Conservation (phyloP, 2,113 vertebrate genomes). For the Asarcornis scutulata region DNA sequence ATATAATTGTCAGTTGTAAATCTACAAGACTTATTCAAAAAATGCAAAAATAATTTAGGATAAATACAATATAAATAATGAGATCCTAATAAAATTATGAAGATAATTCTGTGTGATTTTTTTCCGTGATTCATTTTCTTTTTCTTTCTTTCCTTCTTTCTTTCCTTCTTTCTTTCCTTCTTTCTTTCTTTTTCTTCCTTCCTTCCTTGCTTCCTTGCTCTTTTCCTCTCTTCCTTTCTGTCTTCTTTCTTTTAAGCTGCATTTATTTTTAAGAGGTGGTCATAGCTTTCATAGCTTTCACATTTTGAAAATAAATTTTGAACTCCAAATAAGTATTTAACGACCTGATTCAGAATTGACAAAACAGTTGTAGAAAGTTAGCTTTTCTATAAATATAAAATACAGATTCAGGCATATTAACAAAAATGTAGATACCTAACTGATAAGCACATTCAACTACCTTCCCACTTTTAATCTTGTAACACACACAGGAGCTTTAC, state of each 20-base stretch:
- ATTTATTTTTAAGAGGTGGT: neutral
- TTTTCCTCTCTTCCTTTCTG: neutral
- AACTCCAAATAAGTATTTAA: neutral
- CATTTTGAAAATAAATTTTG: neutral
- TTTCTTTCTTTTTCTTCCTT: too few relatives aligned
- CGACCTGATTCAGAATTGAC: neutral
- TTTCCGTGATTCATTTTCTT: neutral
- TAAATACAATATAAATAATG: neutral
- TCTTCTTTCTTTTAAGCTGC: neutral
- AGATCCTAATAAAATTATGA: neutral
- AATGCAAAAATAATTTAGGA: neutral
- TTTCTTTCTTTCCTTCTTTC: neutral
- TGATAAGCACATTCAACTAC: neutral
- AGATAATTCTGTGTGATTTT: neutral
- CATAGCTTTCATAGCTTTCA: neutral
- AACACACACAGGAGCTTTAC: neutral
- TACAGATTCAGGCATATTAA: neutral
- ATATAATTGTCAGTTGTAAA: neutral
- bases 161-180: too few relatives aligned
- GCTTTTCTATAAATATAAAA: neutral
- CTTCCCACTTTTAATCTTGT: neutral
- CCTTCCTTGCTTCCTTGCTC: too few relatives aligned
- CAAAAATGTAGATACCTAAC: neutral
- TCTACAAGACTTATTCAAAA: neutral
- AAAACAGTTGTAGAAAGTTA: neutral